A percentile compares a stretch with the other conserved stretches of the same genome.
phyloP scores from a whole-genome alignment of 2,888 invertebrate genomes.

The Apamea sordens region DNA sequence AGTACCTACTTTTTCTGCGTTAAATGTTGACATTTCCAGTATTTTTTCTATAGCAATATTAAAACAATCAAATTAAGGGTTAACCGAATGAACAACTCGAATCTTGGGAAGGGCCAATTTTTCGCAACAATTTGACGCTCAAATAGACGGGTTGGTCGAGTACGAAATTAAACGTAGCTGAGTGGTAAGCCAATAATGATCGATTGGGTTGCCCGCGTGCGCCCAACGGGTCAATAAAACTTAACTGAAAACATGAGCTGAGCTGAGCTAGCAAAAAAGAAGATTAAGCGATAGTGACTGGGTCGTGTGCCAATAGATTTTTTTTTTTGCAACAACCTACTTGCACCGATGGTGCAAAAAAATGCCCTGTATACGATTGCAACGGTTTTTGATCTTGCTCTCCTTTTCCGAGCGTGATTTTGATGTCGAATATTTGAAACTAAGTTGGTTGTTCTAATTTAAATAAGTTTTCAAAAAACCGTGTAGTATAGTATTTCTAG shows the following conservation, averaged over 20 bases:
- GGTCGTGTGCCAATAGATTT: constrained; percentile 43
- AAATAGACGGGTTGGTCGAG: constrained; percentile 73
- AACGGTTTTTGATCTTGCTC: constrained; percentile 16
- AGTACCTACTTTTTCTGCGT: neutral
- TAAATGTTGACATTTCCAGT: neutral
- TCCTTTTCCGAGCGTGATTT: neutral
- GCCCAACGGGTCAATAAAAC: constrained; percentile 48
- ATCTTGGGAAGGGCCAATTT: constrained; percentile 51
- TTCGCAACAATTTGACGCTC: constrained; percentile 75
- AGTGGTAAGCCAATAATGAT: constrained; percentile 73
- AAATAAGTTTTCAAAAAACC: neutral
- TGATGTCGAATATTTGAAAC: neutral
- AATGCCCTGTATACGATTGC: constrained; percentile 3
- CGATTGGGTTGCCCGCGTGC: constrained; percentile 61
- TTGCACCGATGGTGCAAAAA: neutral
- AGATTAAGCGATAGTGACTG: constrained; percentile 30
- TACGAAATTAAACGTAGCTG: constrained; percentile 77
- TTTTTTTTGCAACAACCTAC: constrained; percentile 27
- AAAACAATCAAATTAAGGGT: neutral
- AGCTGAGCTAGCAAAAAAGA: constrained; percentile 48
- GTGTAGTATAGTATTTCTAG: neutral
- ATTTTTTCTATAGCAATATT: neutral
- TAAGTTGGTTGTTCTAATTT: neutral
- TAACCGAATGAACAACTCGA: constrained; percentile 12
- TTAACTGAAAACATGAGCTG: constrained; percentile 50